Evolutionary conservation across 2,888 invertebrate genomes (phyloP).

Genomic region (Hydrotaea diabolus): DNA sequence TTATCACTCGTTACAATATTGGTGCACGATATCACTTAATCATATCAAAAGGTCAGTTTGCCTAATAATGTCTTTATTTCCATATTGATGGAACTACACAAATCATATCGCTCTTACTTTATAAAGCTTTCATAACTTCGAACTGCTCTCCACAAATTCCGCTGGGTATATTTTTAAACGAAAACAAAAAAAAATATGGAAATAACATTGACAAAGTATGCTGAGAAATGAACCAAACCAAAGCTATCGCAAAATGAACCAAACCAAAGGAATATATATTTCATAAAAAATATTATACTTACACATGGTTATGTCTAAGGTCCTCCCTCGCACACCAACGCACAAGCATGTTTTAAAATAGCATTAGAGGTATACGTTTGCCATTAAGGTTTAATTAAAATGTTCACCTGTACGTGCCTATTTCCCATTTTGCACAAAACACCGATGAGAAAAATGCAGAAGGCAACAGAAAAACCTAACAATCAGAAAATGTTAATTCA

Average conservation of each 20-base stretch:
- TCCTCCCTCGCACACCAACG: conserved; percentile 6
- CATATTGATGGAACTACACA: too few relatives aligned
- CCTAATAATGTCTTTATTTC: too few relatives aligned
- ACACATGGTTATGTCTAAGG: background rate
- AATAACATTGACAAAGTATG: conserved; percentile 24
- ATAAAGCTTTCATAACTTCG: too few relatives aligned
- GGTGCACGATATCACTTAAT: too few relatives aligned
- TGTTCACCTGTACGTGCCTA: conserved; percentile 60
- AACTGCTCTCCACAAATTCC: too few relatives aligned
- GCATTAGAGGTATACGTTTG: conserved; percentile 43
- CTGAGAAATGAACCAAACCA: too few relatives aligned
- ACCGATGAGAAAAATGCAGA: background rate
- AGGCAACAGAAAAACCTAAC: background rate
- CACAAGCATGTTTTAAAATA: conserved; percentile 32
- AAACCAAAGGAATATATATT: conserved; percentile 35
- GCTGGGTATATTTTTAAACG: too few relatives aligned
- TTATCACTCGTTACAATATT: too few relatives aligned
- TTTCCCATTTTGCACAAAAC: conserved; percentile 23
- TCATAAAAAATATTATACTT: conserved; percentile 23
- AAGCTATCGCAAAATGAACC: conserved; percentile 1
- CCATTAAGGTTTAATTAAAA: conserved; percentile 65
- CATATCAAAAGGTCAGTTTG: too few relatives aligned
- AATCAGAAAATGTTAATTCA: conserved; percentile 25
- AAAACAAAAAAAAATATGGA: too few relatives aligned
- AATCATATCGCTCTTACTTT: too few relatives aligned